Conservation (phyloP, 1,140 invertebrate species). For the Aethina tumida region DNA sequence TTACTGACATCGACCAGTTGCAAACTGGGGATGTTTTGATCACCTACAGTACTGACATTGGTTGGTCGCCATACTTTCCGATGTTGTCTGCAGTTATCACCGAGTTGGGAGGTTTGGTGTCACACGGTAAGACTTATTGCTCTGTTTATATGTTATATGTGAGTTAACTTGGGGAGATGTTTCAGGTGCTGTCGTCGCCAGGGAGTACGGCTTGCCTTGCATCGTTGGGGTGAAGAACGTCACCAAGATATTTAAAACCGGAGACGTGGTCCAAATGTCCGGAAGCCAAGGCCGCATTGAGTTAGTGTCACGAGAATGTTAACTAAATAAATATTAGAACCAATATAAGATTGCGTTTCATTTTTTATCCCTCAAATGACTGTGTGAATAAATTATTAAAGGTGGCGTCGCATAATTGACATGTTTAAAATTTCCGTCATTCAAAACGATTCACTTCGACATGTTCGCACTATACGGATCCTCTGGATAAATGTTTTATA, state of each 20-base stretch:
- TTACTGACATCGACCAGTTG: constrained; percentile 34
- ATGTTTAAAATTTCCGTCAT: no score
- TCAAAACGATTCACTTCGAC: no score
- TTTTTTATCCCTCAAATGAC: no score
- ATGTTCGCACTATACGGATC: no score
- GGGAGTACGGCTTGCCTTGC: constrained; percentile 78
- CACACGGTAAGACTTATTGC: constrained; percentile 52
- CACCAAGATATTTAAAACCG: constrained; percentile 58
- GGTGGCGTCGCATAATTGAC: no score
- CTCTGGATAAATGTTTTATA: no score
- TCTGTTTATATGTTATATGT: not conserved
- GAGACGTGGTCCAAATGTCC: constrained; percentile 42
- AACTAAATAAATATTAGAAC: no score
- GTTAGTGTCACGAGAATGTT: constrained; percentile 3
- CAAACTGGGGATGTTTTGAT: constrained; percentile 64
- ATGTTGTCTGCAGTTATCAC: constrained; percentile 70
- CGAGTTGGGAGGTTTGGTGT: constrained; percentile 75
- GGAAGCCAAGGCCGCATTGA: constrained; percentile 31
- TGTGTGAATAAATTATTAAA: no score
- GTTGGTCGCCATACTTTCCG: constrained; percentile 82
- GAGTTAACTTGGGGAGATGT: constrained; percentile 3
- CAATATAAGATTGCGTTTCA: no score
- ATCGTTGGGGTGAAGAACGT: constrained; percentile 62
- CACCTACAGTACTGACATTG: constrained; percentile 71
- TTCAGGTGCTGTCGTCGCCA: constrained; percentile 73